A percentile compares a stretch with the other conserved stretches of the same genome.
These are phyloP conservation scores for Equus przewalskii DNA, from an alignment of 2,113 vertebrate species.

Conservation along the genomic window DNA sequence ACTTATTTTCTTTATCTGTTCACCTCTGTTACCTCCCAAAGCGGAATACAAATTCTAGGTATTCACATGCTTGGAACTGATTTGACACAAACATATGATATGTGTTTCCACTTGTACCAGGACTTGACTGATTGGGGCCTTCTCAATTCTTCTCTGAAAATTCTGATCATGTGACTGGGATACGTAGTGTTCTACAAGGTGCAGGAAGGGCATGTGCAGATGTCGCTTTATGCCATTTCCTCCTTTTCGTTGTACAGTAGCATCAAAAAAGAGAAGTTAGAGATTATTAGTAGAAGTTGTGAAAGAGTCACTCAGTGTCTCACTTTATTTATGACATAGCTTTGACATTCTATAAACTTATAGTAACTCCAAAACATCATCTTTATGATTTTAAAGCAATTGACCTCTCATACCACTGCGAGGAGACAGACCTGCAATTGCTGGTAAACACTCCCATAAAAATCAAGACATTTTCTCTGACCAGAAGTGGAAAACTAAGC, in stretches of 20 bases:
- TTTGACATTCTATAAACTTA: neutral
- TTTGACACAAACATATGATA: neutral
- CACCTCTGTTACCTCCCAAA: neutral
- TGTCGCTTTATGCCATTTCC: neutral
- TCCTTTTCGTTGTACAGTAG: neutral
- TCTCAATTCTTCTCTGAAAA: neutral
- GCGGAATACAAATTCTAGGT: neutral
- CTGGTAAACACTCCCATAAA: neutral
- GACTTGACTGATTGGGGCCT: neutral
- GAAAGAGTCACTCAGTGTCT: neutral
- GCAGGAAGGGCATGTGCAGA: neutral
- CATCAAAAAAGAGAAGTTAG: neutral
- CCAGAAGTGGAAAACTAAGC: neutral
- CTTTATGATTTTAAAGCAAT: neutral
- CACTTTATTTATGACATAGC: neutral
- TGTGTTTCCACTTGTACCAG: neutral
- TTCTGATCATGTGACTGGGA: neutral
- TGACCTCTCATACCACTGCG: neutral
- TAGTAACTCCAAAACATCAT: neutral
- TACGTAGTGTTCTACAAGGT: neutral
- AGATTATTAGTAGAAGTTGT: neutral
- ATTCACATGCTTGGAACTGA: neutral
- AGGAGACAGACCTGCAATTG: neutral
- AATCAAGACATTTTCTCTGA: neutral
- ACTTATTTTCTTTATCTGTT: neutral